These are phyloP conservation scores for Tetheella fluctuosa DNA, from an alignment of 2,888 invertebrate species.

Conservation along the genomic window DNA sequence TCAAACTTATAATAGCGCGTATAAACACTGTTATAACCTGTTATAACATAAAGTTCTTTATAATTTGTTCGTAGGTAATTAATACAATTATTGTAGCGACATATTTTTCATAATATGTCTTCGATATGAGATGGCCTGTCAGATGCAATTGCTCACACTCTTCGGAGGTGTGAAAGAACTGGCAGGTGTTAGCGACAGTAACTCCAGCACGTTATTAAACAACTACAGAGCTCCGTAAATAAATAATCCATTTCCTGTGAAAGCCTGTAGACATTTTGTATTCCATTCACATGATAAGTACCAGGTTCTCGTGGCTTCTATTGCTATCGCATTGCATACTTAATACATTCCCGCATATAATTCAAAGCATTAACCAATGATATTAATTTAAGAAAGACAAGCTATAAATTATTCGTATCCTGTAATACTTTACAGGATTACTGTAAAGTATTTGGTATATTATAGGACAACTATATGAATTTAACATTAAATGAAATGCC, in stretches of 20 bases:
- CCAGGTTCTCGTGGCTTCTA: not conserved
- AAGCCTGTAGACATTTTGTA: not conserved
- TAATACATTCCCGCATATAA: not conserved
- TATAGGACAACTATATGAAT: too few species aligned
- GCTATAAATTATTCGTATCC: too few species aligned
- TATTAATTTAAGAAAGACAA: not conserved
- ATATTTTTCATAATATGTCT: constrained; percentile 1
- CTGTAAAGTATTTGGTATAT: too few species aligned
- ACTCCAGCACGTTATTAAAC: not conserved
- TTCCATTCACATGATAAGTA: constrained; percentile 9
- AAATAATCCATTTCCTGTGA: constrained; percentile 8
- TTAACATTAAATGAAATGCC: too few species aligned
- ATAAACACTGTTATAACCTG: too few species aligned
- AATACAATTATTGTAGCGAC: constrained; percentile 23
- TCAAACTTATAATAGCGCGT: too few species aligned
- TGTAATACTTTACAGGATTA: too few species aligned
- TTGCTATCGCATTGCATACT: not conserved
- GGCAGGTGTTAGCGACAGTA: constrained; percentile 8
- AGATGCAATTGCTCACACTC: not conserved
- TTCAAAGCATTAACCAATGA: not conserved
- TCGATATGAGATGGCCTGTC: not conserved
- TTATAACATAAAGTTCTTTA: too few species aligned
- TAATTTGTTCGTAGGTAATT: not conserved
- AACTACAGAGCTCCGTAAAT: not conserved
- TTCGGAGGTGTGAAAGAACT: not conserved